These are phyloP conservation scores for Nasonia oneida DNA, from an alignment of 2,888 invertebrate species.

Conservation along the genomic window DNA sequence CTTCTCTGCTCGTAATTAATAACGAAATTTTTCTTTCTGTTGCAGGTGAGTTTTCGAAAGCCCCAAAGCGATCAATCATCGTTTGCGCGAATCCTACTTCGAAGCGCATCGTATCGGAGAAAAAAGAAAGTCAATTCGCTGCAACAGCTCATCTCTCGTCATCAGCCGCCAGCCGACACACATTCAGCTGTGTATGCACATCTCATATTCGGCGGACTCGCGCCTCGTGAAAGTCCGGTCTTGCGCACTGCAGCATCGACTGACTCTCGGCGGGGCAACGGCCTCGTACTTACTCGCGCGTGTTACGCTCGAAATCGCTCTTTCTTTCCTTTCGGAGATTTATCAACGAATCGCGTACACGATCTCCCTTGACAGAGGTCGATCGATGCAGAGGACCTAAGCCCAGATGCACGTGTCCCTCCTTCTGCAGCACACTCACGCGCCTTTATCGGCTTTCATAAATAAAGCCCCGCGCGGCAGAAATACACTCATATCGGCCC, in stretches of 20 bases:
- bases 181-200: background rate
- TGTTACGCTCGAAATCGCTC: background rate
- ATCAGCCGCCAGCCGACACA: background rate
- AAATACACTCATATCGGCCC: constrained; percentile 73
- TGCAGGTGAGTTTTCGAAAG: constrained; percentile 32
- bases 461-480: constrained; percentile 67
- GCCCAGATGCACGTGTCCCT: background rate
- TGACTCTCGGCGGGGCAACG: constrained; percentile 31
- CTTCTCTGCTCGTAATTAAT: constrained; percentile 8
- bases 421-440: background rate
- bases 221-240: constrained; percentile 10
- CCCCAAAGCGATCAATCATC: background rate
- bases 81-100: background rate
- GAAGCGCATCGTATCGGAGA: background rate
- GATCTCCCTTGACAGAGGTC: no score
- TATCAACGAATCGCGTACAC: no score
- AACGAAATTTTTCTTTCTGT: constrained; percentile 19
- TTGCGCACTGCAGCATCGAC: background rate
- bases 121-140: background rate
- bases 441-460: constrained; percentile 70
- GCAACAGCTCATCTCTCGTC: background rate
- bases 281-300: constrained; percentile 4
- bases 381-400: no score
- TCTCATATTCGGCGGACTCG: constrained; percentile 30
- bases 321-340: background rate